A percentile compares a stretch with the other conserved stretches of the same genome.
These are phyloP conservation scores for Pseudorasbora parva DNA, from an alignment of 2,113 vertebrate genomes.

Conservation along the genomic window DNA sequence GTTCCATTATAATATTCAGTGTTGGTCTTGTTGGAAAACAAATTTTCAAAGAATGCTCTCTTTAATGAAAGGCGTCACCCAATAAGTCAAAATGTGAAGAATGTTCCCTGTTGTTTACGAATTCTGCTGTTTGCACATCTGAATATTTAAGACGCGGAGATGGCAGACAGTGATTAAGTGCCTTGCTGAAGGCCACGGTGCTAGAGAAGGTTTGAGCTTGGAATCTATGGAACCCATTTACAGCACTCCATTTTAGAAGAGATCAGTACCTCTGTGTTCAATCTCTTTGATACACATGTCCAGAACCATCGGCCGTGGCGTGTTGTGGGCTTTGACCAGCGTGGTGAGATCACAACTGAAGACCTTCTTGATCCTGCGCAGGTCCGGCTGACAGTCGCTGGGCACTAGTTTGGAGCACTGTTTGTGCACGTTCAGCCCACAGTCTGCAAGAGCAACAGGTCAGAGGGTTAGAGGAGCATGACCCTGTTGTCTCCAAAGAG, in stretches of 20 bases:
- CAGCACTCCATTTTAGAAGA: neutral
- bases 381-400: slow-evolving; percentile 96
- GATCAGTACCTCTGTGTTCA: slow-evolving; percentile 87
- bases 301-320: slow-evolving; percentile 92
- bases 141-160: neutral
- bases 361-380: slow-evolving; percentile 95
- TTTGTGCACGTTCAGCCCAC: slow-evolving; percentile 96
- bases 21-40: too few relatives aligned
- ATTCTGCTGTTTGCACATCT: neutral
- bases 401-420: slow-evolving; percentile 97
- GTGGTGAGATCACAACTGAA: slow-evolving; percentile 98
- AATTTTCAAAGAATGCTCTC: neutral
- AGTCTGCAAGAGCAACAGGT: slow-evolving; percentile 78
- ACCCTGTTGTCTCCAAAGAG: neutral
- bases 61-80: neutral
- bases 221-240: neutral
- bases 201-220: neutral
- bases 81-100: neutral
- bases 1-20: neutral
- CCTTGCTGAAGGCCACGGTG: slow-evolving; percentile 17
- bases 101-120: neutral
- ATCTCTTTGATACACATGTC: slow-evolving; percentile 97
- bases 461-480: slow-evolving; percentile 22
- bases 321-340: slow-evolving; percentile 94
- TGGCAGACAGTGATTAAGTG: neutral